Evolutionary conservation across 2,888 invertebrate genomes (phyloP).

Genomic region (Caenorhabditis sp.): DNA sequence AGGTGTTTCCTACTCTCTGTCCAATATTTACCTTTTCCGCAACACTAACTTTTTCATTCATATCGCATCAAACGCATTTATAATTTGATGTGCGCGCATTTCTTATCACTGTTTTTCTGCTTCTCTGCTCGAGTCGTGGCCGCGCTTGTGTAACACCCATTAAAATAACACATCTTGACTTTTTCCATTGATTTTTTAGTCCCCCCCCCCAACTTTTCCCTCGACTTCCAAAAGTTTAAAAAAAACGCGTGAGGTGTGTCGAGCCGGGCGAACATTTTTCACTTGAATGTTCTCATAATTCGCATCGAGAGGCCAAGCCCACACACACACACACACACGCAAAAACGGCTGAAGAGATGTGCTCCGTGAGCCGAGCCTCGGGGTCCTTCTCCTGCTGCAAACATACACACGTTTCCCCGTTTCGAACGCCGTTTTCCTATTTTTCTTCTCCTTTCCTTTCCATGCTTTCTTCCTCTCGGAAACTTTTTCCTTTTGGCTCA

Average conservation of each 20-base stretch:
- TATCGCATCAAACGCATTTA: background rate
- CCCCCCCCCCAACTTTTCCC: too few species aligned
- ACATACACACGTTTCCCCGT: conserved; percentile 43
- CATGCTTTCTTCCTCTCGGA: conserved; percentile 2
- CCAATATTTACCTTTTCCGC: conserved; percentile 26
- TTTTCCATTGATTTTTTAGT: too few species aligned
- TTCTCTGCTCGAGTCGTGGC: too few species aligned
- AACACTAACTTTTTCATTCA: conserved; percentile 14
- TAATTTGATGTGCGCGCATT: background rate
- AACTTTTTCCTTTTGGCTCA: background rate
- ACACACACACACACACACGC: too few species aligned
- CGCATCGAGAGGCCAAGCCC: too few species aligned
- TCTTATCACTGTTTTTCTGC: conserved; percentile 30
- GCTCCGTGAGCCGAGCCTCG: background rate
- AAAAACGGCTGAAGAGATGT: conserved; percentile 12
- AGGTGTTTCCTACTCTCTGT: conserved; percentile 9
- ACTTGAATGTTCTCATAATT: conserved; percentile 26
- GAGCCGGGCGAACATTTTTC: too few species aligned
- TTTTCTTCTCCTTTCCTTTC: conserved; percentile 3
- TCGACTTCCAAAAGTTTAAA: too few species aligned
- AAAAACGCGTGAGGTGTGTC: too few species aligned
- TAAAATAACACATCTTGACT: too few species aligned
- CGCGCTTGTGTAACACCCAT: too few species aligned
- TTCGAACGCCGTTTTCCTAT: conserved; percentile 36
- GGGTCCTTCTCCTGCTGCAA: too few species aligned